These are phyloP conservation scores for Eristalis pertinax DNA, from an alignment of 2,888 invertebrate genomes.

Conservation along the genomic window DNA sequence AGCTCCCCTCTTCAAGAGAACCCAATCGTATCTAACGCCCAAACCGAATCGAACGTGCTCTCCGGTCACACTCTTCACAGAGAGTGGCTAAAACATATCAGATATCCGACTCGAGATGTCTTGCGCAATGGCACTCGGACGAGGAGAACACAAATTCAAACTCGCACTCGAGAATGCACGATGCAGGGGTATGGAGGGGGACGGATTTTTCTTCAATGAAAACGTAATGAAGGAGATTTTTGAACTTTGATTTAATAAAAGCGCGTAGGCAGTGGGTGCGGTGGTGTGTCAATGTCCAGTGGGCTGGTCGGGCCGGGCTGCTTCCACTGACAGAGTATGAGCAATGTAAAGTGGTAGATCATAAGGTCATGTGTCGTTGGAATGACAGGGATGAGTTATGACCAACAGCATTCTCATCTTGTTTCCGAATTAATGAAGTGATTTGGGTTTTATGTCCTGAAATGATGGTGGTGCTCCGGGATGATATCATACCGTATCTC, in stretches of 20 bases:
- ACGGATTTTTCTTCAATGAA: constrained; percentile 61
- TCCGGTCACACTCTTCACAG: background rate
- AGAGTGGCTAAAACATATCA: constrained; percentile 28
- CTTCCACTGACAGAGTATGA: background rate
- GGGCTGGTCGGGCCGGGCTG: background rate
- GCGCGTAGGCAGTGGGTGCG: constrained; percentile 15
- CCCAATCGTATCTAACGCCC: constrained; percentile 40
- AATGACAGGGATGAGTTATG: constrained; percentile 15
- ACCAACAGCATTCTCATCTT: constrained; percentile 4
- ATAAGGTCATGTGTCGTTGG: constrained; percentile 16
- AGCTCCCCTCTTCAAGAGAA: constrained; percentile 11
- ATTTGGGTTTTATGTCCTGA: background rate
- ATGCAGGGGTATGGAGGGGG: background rate
- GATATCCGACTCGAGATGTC: constrained; percentile 13
- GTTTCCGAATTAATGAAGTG: constrained; percentile 19
- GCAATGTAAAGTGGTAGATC: background rate
- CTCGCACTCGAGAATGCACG: background rate
- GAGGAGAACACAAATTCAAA: constrained; percentile 36
- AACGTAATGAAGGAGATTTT: constrained; percentile 54
- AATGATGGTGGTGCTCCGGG: background rate
- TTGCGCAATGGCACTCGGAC: constrained; percentile 45
- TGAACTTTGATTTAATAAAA: constrained; percentile 54
- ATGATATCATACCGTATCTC: constrained; percentile 4
- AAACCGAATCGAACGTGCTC: background rate
- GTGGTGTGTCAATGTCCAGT: background rate